These are phyloP conservation scores for Ciona savignyi DNA, from an alignment of 23 tunicate species.

Conservation along the genomic window DNA sequence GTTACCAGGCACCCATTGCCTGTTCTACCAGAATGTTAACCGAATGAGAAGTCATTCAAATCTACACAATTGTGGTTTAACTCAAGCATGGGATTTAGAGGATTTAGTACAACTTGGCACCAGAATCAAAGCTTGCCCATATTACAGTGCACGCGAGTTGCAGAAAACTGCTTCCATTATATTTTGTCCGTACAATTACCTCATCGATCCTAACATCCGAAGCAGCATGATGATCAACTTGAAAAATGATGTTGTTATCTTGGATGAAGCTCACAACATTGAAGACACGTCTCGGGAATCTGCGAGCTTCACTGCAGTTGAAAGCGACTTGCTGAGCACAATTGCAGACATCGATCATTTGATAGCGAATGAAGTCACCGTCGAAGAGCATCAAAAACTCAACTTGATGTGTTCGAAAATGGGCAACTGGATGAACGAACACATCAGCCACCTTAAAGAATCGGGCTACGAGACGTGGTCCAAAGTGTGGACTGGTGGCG, in stretches of 20 bases:
- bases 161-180: conserved; percentile 44
- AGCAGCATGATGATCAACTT: conserved; percentile 55
- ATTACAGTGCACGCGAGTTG: conserved; percentile 60
- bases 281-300: conserved; percentile 84
- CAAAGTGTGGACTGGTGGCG: conserved; percentile 61
- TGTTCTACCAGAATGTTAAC: conserved; percentile 62
- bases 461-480: conserved; percentile 60
- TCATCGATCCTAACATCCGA: conserved; percentile 77
- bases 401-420: conserved; percentile 58
- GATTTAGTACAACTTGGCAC: conserved; percentile 71
- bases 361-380: conserved; percentile 34
- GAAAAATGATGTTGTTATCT: conserved; percentile 47
- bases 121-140: conserved; percentile 64
- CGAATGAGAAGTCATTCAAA: conserved; percentile 53
- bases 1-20: conserved; percentile 32
- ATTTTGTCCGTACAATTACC: conserved; percentile 90
- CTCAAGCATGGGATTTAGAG: conserved; percentile 82
- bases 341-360: conserved; percentile 69
- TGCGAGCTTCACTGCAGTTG: conserved; percentile 63
- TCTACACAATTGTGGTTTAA: conserved; percentile 50
- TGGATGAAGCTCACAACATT: conserved; percentile 92
- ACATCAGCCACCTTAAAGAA: conserved; percentile 14
- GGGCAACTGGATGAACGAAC: conserved; percentile 62
- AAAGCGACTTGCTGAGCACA: conserved; percentile 44
- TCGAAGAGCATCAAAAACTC: conserved; percentile 46